Evolutionary conservation across 2,113 vertebrate genomes (phyloP).

Genomic region (Eudyptes chrysolophus): DNA sequence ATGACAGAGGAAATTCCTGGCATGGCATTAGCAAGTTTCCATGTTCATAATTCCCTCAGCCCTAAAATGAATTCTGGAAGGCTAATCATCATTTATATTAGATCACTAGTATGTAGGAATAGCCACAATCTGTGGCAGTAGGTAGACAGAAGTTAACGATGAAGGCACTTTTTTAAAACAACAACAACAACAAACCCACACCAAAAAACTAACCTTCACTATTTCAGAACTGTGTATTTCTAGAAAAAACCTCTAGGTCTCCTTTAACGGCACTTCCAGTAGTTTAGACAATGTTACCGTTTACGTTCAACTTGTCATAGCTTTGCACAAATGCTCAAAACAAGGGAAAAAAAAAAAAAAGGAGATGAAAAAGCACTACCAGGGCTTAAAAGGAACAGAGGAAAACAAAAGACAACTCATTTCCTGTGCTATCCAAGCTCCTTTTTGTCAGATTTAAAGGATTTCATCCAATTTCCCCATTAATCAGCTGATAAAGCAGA

Average conservation of each 20-base stretch:
- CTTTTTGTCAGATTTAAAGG: conserved; percentile 30
- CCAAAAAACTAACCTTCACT: neutral
- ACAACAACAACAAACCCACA: neutral
- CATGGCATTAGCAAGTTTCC: neutral
- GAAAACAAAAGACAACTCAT: neutral
- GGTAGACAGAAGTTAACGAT: neutral
- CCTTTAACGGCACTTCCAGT: neutral
- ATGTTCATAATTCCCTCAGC: neutral
- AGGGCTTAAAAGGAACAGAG: neutral
- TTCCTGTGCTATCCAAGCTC: neutral
- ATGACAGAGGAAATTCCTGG: neutral
- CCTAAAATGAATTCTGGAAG: neutral
- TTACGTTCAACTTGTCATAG: neutral
- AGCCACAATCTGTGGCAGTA: neutral
- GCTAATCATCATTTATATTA: neutral
- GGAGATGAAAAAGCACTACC: neutral
- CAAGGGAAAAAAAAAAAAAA: neutral
- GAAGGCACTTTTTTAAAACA: neutral
- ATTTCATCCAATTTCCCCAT: conserved; percentile 14
- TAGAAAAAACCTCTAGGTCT: neutral
- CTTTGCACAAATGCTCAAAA: neutral
- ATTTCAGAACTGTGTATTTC: neutral
- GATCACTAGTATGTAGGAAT: neutral
- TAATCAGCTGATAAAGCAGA: conserved; percentile 42
- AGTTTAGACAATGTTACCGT: neutral